phyloP scores from a whole-genome alignment of 2,888 invertebrate species.

The Syrphus vitripennis region DNA sequence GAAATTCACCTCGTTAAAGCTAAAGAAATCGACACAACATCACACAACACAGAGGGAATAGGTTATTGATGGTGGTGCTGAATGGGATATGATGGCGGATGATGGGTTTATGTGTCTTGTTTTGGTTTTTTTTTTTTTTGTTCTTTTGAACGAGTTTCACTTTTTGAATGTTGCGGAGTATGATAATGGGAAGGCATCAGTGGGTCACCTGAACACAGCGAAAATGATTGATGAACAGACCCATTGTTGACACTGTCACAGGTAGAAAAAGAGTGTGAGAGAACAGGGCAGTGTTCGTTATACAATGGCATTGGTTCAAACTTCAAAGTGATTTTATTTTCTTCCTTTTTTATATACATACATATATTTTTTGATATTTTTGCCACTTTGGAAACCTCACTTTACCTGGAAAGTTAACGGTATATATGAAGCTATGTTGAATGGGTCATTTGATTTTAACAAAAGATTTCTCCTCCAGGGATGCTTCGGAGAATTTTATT shows the following conservation, averaged over 20 bases:
- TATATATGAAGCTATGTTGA: not conserved
- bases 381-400: not conserved
- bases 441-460: constrained; percentile 23
- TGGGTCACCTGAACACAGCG: constrained; percentile 47
- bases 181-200: constrained; percentile 10
- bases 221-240: constrained; percentile 64
- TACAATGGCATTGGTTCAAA: constrained; percentile 29
- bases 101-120: not conserved
- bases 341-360: not conserved
- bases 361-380: not conserved
- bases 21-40: constrained; percentile 36
- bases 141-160: constrained; percentile 40
- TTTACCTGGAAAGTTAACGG: not conserved
- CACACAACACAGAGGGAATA: constrained; percentile 42
- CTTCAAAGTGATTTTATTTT: constrained; percentile 28
- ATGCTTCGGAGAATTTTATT: constrained; percentile 10
- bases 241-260: constrained; percentile 63
- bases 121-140: too few relatives aligned
- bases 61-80: constrained; percentile 24
- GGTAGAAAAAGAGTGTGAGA: not conserved
- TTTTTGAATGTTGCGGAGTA: not conserved
- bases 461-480: constrained; percentile 10
- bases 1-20: constrained; percentile 50
- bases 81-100: not conserved
- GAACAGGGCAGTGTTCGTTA: not conserved